Conservation (phyloP, 2,113 vertebrate genomes). For the Mobula birostris region DNA sequence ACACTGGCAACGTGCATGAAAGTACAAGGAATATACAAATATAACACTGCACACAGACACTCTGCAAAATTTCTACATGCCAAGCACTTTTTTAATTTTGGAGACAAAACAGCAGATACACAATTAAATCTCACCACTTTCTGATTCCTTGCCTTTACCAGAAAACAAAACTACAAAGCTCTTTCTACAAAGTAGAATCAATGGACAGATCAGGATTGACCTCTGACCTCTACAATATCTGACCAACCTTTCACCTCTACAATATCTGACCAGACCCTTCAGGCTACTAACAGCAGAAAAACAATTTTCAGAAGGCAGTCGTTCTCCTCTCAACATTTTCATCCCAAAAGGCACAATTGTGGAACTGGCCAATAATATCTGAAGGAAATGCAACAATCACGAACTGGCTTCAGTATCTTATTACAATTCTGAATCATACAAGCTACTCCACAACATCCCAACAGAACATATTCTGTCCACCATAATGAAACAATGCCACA, state of each 20-base stretch:
- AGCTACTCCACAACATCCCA: slow-evolving; percentile 15
- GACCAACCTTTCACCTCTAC: too few relatives aligned
- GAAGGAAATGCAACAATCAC: slow-evolving; percentile 2
- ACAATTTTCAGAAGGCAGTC: not conserved
- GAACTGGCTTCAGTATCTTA: not conserved
- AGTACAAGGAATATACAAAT: not conserved
- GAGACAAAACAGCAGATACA: not conserved
- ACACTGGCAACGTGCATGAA: not conserved
- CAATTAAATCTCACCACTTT: not conserved
- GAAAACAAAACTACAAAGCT: not conserved
- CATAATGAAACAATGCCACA: not conserved
- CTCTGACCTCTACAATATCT: not conserved
- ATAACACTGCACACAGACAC: not conserved
- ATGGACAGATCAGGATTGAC: not conserved
- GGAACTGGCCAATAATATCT: not conserved
- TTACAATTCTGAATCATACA: not conserved
- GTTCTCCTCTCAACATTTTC: not conserved
- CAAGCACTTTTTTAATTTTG: not conserved
- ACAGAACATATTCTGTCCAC: slow-evolving; percentile 20
- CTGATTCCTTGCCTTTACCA: not conserved
- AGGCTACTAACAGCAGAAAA: not conserved
- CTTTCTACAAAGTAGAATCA: not conserved
- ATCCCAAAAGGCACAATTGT: not conserved
- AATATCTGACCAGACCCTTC: not conserved
- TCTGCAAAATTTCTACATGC: not conserved